phyloP scores from a whole-genome alignment of 64 coral and sea anemone genomes.

The Exaiptasia diaphana region DNA sequence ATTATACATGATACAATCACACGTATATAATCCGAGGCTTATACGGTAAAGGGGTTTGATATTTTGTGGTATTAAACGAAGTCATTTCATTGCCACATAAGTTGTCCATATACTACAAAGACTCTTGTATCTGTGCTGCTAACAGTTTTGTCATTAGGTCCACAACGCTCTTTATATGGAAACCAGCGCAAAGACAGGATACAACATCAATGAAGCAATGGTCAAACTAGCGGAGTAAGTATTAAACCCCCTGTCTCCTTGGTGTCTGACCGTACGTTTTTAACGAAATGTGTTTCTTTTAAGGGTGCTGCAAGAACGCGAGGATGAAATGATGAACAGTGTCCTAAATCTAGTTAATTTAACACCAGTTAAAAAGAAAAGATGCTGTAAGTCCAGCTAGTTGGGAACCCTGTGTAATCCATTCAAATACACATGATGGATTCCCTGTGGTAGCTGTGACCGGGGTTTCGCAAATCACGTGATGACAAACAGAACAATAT shows the following conservation, averaged over 20 bases:
- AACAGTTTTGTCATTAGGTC: too few species aligned
- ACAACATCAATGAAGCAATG: conserved; percentile 87
- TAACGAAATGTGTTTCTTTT: not conserved
- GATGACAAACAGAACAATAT: too few species aligned
- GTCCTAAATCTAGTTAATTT: conserved; percentile 52
- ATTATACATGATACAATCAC: not conserved
- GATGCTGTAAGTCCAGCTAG: conserved; percentile 65
- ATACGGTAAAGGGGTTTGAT: too few species aligned
- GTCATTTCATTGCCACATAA: too few species aligned
- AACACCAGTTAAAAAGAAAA: conserved; percentile 52
- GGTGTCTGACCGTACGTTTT: not conserved
- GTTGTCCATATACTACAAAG: too few species aligned
- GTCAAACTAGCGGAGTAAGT: conserved; percentile 87
- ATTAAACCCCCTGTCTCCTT: not conserved
- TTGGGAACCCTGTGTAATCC: not conserved
- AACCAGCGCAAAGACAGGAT: conserved; percentile 94
- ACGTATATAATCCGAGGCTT: too few species aligned
- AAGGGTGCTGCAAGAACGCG: conserved; percentile 81
- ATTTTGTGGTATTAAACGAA: too few species aligned
- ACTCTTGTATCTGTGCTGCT: too few species aligned
- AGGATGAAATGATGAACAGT: conserved; percentile 81
- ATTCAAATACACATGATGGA: too few species aligned
- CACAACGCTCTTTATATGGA: conserved; percentile 85
- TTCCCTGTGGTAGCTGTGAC: too few species aligned
- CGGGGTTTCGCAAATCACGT: too few species aligned